Conservation (phyloP, 2,113 vertebrate species). For the Eubucco bourcierii region DNA sequence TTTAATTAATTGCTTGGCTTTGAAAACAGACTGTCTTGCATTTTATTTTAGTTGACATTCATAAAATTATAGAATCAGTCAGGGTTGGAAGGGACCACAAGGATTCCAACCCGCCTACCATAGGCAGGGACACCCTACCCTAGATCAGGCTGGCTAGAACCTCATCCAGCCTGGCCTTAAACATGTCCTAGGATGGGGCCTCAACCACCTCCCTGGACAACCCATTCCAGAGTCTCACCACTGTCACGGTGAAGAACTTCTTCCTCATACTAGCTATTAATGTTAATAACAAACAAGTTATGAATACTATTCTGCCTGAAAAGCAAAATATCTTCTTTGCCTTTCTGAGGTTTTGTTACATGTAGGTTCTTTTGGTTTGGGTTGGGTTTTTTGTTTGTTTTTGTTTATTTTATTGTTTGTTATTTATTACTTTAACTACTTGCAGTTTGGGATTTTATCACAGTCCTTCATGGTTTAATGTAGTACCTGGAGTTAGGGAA, state of each 20-base stretch:
- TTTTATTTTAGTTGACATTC: not conserved
- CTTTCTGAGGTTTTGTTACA: not conserved
- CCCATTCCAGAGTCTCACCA: too few relatives aligned
- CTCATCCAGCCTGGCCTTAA: too few relatives aligned
- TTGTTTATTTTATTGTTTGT: not conserved
- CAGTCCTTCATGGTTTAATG: not conserved
- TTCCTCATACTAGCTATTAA: not conserved
- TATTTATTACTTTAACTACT: not conserved
- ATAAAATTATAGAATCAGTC: too few relatives aligned
- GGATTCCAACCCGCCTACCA: too few relatives aligned
- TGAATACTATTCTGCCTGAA: not conserved
- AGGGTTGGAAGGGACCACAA: too few relatives aligned
- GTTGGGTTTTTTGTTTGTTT: not conserved
- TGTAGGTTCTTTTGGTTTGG: not conserved
- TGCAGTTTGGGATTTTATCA: not conserved
- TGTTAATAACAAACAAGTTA: not conserved
- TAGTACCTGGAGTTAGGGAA: not conserved
- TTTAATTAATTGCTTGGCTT: slow-evolving; percentile 2
- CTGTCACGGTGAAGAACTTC: too few relatives aligned
- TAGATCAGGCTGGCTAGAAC: too few relatives aligned
- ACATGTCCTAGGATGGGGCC: too few relatives aligned
- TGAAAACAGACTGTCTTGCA: not conserved
- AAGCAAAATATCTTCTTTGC: not conserved
- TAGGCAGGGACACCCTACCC: too few relatives aligned
- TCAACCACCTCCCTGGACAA: too few relatives aligned